Percentiles rank a stretch among this genome's conserved stretches.
Evolutionary conservation across 2,113 vertebrate species (phyloP).

Genomic region (Otolemur garnettii): DNA sequence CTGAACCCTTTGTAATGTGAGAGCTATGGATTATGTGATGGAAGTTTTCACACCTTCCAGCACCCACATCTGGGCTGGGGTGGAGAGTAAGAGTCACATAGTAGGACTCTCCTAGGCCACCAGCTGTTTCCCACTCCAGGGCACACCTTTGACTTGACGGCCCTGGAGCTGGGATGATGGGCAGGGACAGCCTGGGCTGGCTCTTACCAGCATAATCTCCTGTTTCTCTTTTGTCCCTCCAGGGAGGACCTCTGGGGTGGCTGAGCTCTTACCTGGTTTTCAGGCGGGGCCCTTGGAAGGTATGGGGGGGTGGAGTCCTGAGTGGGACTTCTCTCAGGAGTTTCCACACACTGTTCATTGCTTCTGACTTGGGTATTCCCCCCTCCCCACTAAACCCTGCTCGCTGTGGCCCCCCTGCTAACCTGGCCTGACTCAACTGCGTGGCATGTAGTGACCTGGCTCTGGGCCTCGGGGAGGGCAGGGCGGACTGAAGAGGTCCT

Average conservation of each 20-base stretch:
- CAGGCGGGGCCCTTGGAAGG: constrained; percentile 97
- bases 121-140: background rate
- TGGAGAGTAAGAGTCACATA: background rate
- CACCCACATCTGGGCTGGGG: background rate
- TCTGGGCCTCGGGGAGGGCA: constrained; percentile 31
- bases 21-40: background rate
- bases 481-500: constrained; percentile 11
- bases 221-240: constrained; percentile 93
- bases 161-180: background rate
- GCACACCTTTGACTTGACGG: background rate
- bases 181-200: constrained; percentile 28
- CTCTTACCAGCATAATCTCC: constrained; percentile 81
- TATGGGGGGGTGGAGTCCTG: constrained; percentile 81
- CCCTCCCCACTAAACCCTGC: background rate
- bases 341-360: background rate
- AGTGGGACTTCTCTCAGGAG: background rate
- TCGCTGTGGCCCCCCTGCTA: constrained; percentile 47
- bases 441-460: constrained; percentile 13
- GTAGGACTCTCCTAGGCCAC: background rate
- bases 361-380: constrained; percentile 15
- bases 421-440: background rate
- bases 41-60: background rate
- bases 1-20: background rate
- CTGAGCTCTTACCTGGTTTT: constrained; percentile 97
- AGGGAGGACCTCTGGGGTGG: constrained; percentile 94